Conservation (phyloP, 2,113 vertebrate genomes). For the Hymenochirus boettgeri region DNA sequence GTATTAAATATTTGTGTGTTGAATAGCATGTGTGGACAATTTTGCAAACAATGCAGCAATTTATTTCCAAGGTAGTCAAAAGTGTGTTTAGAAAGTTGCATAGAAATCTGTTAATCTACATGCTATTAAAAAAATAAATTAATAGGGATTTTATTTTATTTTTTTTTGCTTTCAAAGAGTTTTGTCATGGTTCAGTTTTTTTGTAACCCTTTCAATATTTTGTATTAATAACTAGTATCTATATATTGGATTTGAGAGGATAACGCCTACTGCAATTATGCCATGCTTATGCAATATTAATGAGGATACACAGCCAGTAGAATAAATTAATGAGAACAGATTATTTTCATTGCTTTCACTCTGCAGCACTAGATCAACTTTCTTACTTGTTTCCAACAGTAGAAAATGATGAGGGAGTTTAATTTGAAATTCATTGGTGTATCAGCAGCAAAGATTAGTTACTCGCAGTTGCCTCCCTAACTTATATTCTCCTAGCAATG, state of each 20-base stretch:
- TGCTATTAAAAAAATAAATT: no score
- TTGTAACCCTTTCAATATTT: not conserved
- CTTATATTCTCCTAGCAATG: conserved; percentile 9
- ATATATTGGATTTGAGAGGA: conserved; percentile 54
- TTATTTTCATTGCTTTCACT: conserved; percentile 59
- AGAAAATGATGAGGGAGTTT: conserved; percentile 51
- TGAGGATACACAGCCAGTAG: conserved; percentile 70
- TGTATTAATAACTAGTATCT: conserved; percentile 19
- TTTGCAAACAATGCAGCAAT: not conserved
- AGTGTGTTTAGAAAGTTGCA: not conserved
- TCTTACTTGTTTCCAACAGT: conserved; percentile 53
- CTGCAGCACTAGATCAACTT: conserved; percentile 58
- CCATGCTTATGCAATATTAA: conserved; percentile 74
- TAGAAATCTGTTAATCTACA: no score
- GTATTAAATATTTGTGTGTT: no score
- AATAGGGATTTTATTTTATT: no score
- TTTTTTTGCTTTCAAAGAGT: no score
- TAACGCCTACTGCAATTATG: conserved; percentile 68
- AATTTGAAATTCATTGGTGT: conserved; percentile 53
- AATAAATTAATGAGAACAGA: conserved; percentile 66
- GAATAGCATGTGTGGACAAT: not conserved
- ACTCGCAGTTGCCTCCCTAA: conserved; percentile 47
- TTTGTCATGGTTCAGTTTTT: no score
- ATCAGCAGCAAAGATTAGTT: conserved; percentile 43
- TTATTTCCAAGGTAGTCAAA: not conserved